These are phyloP conservation scores for Trissoscelio sp. DNA, from an alignment of 2,888 invertebrate genomes.

Conservation along the genomic window DNA sequence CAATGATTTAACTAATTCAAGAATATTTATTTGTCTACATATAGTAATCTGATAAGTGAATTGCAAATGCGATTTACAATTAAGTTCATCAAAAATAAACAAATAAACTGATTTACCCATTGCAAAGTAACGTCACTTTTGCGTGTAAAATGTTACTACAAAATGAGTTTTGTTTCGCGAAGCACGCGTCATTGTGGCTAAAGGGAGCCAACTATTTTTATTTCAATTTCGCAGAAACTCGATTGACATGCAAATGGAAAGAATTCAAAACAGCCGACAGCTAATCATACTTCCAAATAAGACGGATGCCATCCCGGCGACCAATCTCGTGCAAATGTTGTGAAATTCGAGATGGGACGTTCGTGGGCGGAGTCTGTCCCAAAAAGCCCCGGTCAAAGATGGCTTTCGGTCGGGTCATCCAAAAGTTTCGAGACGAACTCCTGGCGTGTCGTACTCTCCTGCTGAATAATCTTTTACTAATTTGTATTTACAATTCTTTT, in stretches of 20 bases:
- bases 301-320: constrained; percentile 7
- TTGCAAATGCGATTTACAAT: too few relatives aligned
- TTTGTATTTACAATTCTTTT: constrained; percentile 81
- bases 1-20: too few relatives aligned
- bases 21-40: too few relatives aligned
- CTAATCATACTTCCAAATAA: constrained; percentile 56
- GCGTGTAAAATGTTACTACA: too few relatives aligned
- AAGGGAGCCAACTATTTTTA: constrained; percentile 10
- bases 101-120: too few relatives aligned
- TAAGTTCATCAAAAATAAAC: too few relatives aligned
- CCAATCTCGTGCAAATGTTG: constrained; percentile 17
- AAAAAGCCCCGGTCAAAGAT: constrained; percentile 62
- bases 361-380: constrained; percentile 60
- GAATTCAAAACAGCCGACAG: constrained; percentile 42
- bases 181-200: constrained; percentile 10
- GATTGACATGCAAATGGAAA: constrained; percentile 39
- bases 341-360: constrained; percentile 11
- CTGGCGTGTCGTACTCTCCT: constrained; percentile 74
- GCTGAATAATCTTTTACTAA: constrained; percentile 80
- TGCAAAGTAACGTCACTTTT: too few relatives aligned
- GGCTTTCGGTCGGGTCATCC: constrained; percentile 55
- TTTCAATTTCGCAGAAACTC: constrained; percentile 27
- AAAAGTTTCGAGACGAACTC: constrained; percentile 71
- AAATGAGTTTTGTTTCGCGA: constrained; percentile 10
- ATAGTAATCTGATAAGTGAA: too few relatives aligned